Base-by-base conservation (phyloP, 2,113 vertebrate species). In the Tenrec ecaudatus region DNA sequence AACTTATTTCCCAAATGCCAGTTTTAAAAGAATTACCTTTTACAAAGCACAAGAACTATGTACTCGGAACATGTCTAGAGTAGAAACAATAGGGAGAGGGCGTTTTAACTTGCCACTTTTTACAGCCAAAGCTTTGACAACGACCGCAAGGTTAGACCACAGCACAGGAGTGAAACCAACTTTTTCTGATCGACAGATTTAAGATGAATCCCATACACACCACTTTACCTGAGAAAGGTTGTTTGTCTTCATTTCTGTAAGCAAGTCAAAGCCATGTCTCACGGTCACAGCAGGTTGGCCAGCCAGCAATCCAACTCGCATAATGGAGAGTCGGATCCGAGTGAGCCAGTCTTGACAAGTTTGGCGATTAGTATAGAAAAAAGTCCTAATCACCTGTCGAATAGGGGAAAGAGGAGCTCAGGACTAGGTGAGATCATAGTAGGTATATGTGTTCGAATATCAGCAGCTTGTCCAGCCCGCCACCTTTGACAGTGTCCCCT, bases 281-380 rank as follows among this genome's bases (percentile, higher is more conserved):
- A 99, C 98, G 2, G 99, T 99, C 64, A 99, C 99, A 2, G 99
- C 99, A 10, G 99, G 99, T 75, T 99, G 99, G 40, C 99, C 99
- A n/a, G 99, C 99, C 91, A 99, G 97, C 95, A 99, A 97, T 0
- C 99, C 99, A 57, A 99, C 99, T 29, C 99, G 98, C 99, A 99
- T 99, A 94, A 99, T 98, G 29, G 99, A 99, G 92, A 99, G 98
- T 71, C 99, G 98, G 86, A 99, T 99, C 78, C 99, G 98, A 0
- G 99, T 99, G 87, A 99, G 97, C 99, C 99, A 99, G 95, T 99
- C 99, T 82, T 99, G 99, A 95, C 99, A 99, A 0, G 99, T 99
- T 97, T 99, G 99, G 23, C 99, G 99, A 95, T 99, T 99, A 4
- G 99, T 99, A 76, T 99, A 99, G 95, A 99, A 99, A 97, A 99